Base-by-base conservation (phyloP, 2,888 invertebrate species). In the Conistra vaccinii region DNA sequence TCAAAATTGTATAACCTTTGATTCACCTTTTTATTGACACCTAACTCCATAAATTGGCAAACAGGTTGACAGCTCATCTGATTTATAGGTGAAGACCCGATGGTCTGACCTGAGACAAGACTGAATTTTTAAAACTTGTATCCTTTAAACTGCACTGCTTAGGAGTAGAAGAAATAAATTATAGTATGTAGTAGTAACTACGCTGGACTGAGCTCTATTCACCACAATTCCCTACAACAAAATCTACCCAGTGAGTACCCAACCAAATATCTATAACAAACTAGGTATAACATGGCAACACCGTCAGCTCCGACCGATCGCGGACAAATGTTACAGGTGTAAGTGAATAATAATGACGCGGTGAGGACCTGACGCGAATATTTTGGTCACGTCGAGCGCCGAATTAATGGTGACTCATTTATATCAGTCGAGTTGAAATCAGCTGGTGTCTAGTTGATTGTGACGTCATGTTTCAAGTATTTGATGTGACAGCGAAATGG, bases 321-420 rank as follows among this genome's bases (percentile, higher is more conserved):
- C 60, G 62, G 81, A 84, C 87, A 86, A 87, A 85, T 86, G 71
- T 80, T 78, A 69, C 81, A 85, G 87, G 85, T 85, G 87, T 87
- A 85, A 86, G 85, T 86, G 87, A 86, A 86, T 87, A 80, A 84
- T 87, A 86, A 86, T 85, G 78, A 79, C 74, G 74, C 65, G 74
- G 51, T 67, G 74, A 78, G 66, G 76, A 78, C 78, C 83, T 82
- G 83, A 77, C 72, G 73, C 68, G 70, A 83, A 85, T 85, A 86
- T 82, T 87, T 86, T 65, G 87, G 87, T 82, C 85, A 87, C 86
- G 87, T 76, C 79, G 83, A 68, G 78, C 73, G 74, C 74, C 10
- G 76, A 70, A 85, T 84, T 86, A 86, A 86, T 86, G 85, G 72
- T 55, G 72, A 72, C 62, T 83, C 86, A 86, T 86, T 86, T 81